Evolutionary conservation across 2,113 vertebrate species (phyloP).

Genomic region (Struthio camelus): DNA sequence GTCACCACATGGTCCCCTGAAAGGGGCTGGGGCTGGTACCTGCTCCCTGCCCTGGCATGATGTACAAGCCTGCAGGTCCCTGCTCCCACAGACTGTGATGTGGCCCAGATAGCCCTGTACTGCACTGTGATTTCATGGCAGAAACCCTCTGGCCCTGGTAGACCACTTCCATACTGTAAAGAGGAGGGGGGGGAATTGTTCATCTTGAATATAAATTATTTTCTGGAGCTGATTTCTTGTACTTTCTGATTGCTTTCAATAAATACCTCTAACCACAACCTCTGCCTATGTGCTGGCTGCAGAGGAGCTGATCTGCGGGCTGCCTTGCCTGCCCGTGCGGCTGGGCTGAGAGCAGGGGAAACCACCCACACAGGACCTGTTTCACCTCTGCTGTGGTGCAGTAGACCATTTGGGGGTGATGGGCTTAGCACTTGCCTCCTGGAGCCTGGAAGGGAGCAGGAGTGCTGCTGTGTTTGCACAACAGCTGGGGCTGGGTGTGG

Average conservation of each 20-base stretch:
- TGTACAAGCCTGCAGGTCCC: background rate
- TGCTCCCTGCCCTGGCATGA: background rate
- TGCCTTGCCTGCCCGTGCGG: background rate
- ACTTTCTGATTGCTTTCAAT: background rate
- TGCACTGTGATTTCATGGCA: background rate
- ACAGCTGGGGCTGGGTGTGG: accelerated
- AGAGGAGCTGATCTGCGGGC: too few species aligned
- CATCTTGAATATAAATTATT: background rate
- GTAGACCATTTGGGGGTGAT: background rate
- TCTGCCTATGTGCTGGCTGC: accelerated
- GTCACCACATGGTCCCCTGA: background rate
- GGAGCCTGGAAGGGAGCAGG: background rate
- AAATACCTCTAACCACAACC: background rate
- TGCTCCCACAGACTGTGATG: background rate
- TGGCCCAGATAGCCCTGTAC: background rate
- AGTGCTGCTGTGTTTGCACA: background rate
- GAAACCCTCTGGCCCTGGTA: background rate
- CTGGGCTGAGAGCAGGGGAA: background rate
- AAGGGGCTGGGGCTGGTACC: background rate
- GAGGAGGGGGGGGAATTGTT: background rate
- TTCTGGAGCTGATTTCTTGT: background rate
- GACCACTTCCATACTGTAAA: background rate
- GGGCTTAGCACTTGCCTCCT: background rate
- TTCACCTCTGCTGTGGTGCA: background rate
- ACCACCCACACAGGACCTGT: background rate